Base-by-base conservation (phyloP, 2,888 invertebrate genomes). In the Gryllus longicercus region DNA sequence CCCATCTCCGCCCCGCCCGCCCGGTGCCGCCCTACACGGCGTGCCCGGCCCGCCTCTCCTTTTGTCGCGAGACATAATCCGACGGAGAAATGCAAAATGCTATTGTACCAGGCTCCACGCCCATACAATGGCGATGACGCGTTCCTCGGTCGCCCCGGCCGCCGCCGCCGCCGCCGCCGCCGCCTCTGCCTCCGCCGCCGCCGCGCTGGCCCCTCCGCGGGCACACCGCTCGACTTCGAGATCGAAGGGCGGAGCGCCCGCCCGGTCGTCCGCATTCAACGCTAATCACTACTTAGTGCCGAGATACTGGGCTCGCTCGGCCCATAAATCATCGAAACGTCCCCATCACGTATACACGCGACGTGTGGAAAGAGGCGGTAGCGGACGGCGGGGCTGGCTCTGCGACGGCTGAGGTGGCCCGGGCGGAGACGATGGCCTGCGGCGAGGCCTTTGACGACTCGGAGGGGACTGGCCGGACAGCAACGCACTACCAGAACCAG, bases 61-160 rank as follows among this genome's bases (percentile, higher is more conserved):
- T 63, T 63, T 63, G 63, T 63, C 63, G 63, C 63, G n/a, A 63
- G 63, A 18, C 63, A 63, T 63, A 63, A 63, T 63, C 63, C 63
- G 63, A n/a, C 63, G 63, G n/a, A 63, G 63, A 63, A 63, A 63
- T 63, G 63, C 63, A 63, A 63, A 63, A 63, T 63, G 63, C 63
- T 63, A 63, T 63, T 63, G 63, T 63, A 63, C 63, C 14, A 63
- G 63, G n/a, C 63, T 63, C 63, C 63, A 63, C 63, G n/a, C 63
- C 63, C 63, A 63, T 63, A 14, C 63, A 63, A 63, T 63, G 63
- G 14, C 63, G 63, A 63, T 63, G 63, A 14, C 63, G 63, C 16
- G 63, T 63, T 38, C 38, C 38, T 38, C 38, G 38, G 38, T 38
- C 38, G 38, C 38, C 38, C 38, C 38, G 25, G n/a, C n/a, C n/a